These are phyloP conservation scores for Oophaga pumilio DNA, from an alignment of 2,113 vertebrate species.

Conservation along the genomic window DNA sequence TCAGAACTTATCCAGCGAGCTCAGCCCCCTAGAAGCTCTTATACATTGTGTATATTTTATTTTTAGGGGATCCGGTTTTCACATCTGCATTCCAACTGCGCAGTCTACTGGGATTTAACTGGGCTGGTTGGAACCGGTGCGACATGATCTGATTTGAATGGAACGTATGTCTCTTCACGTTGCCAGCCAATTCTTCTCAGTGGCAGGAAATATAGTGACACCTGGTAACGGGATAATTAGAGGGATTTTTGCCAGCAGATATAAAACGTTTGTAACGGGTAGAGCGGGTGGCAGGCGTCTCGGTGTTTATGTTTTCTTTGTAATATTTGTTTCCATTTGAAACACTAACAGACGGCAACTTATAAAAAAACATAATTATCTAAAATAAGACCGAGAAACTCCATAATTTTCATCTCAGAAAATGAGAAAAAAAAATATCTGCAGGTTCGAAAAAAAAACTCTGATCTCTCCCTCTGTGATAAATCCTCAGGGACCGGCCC, in stretches of 20 bases:
- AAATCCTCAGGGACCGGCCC: background rate
- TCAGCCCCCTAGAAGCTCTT: background rate
- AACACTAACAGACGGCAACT: constrained; percentile 51
- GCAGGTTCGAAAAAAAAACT: background rate
- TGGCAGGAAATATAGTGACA: constrained; percentile 56
- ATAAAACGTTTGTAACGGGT: constrained; percentile 23
- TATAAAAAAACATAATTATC: background rate
- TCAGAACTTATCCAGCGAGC: background rate
- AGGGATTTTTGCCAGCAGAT: constrained; percentile 54
- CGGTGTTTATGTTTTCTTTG: constrained; percentile 55
- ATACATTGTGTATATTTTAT: background rate
- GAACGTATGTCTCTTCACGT: constrained; percentile 30
- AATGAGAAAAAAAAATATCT: too few species aligned
- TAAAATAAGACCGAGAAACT: background rate
- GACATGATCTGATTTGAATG: constrained; percentile 19
- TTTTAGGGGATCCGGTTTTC: background rate
- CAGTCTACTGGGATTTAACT: constrained; percentile 15
- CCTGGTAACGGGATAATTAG: constrained; percentile 57
- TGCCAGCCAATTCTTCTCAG: constrained; percentile 36
- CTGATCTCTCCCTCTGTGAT: constrained; percentile 3
- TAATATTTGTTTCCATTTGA: constrained; percentile 55
- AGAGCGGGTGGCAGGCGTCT: constrained; percentile 41
- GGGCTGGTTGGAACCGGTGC: constrained; percentile 10
- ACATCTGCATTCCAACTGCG: background rate
- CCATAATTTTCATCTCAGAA: background rate